Percentiles rank a stretch among this genome's conserved stretches.
Conservation (phyloP, 2,113 vertebrate genomes). For the Solea solea region DNA sequence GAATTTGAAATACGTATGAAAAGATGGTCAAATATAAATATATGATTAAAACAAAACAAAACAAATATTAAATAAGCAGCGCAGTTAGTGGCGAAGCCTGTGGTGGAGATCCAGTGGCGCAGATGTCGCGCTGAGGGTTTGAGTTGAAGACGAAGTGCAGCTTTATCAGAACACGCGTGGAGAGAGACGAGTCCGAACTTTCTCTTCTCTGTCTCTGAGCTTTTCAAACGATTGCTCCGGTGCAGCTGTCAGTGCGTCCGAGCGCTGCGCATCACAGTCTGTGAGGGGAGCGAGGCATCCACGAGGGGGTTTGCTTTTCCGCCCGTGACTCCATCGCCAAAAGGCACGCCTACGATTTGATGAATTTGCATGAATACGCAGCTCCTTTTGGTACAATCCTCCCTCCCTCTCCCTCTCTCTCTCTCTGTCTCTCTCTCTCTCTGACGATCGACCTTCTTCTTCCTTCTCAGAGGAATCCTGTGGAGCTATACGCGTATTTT, state of each 20-base stretch:
- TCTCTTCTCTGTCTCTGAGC: constrained; percentile 32
- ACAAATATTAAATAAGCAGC: background rate
- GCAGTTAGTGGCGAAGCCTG: background rate
- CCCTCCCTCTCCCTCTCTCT: background rate
- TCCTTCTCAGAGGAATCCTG: constrained; percentile 49
- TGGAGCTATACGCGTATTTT: constrained; percentile 57
- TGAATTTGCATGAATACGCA: constrained; percentile 79
- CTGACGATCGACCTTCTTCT: constrained; percentile 28
- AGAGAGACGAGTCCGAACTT: constrained; percentile 35
- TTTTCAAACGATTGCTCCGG: constrained; percentile 43
- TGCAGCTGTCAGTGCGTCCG: constrained; percentile 75
- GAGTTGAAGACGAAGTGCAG: constrained; percentile 20
- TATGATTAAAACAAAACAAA: background rate
- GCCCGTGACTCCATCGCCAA: constrained; percentile 79
- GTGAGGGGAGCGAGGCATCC: constrained; percentile 86
- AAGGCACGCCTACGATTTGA: constrained; percentile 85
- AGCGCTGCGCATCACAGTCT: constrained; percentile 79
- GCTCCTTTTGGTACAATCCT: constrained; percentile 58
- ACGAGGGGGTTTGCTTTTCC: constrained; percentile 82
- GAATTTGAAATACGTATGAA: background rate
- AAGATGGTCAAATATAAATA: background rate
- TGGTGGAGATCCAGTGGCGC: constrained; percentile 43
- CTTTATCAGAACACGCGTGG: constrained; percentile 17
- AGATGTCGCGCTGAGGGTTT: constrained; percentile 18
- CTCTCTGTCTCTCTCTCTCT: background rate